Conservation (phyloP, 1,140 invertebrate genomes). For the Bombyx mori region ASM3026992v2 NC_085107.1:9589001-9589500, state of each 20-base stretch:
- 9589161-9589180: conserved; percentile 80
- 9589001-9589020: conserved; percentile 4
- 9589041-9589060: conserved; percentile 50
- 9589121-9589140: conserved; percentile 74
- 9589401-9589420: conserved; percentile 89
- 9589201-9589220: conserved; percentile 81
- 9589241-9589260: conserved; percentile 79
- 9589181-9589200: conserved; percentile 74
- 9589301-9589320: conserved; percentile 81
- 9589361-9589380: conserved; percentile 85
- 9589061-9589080: conserved; percentile 20
- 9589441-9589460: conserved; percentile 79
- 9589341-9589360: conserved; percentile 83
- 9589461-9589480: conserved; percentile 79
- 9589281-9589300: conserved; percentile 84
- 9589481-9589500: conserved; percentile 78
- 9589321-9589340: conserved; percentile 80
- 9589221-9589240: conserved; percentile 75
- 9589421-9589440: conserved; percentile 80
- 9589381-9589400: conserved; percentile 82
- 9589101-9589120: conserved; percentile 72
- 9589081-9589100: conserved; percentile 23
- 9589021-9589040: conserved; percentile 27
- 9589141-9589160: conserved; percentile 73
- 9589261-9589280: conserved; percentile 82